Evolutionary conservation across 2,888 invertebrate genomes (phyloP), one percentile per base, ranked within the genome.

Genomic region (Tachina fera): DNA sequence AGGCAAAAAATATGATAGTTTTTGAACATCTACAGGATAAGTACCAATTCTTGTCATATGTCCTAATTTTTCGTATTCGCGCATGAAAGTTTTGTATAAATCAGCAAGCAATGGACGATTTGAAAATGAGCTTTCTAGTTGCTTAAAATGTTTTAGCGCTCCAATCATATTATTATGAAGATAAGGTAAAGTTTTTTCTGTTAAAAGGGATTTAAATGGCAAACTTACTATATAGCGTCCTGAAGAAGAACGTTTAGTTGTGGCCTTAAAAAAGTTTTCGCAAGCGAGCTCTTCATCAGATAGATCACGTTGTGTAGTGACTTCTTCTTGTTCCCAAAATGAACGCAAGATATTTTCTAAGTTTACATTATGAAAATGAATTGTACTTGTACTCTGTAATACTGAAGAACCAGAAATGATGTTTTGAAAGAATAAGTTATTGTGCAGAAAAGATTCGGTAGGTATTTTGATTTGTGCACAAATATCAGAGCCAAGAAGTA

Each of bases 401-500:
- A 41, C 19, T 8, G 22, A n/a, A 8, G n/a, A 41, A n/a, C 60
- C 60, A 61, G 80, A 65, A 3, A 49, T 41, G 1, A n/a, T 65
- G 22, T 77, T 77, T 9, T 49, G 43, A 60, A 78, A 61, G 49
- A 68, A 78, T n/a, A 70, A 13, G 19, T 70, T 51, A 3, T 68
- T 51, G 10, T 43, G 61, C 22, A 63, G 8, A 43, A 58, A 60
- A 22, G 60, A 68, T 11, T 51, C 60, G 31, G 45, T 45, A 47
- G 72, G 80, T 58, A 80, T 74, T n/a, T 67, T 61, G 13, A 79
- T 56, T 45, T 19, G 65, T 9, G 65, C 14, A 6, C 65, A 74
- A n/a, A 67, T 49, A n/a, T 74, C 74, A 3, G 74, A 80, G 6
- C 72, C 74, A 49, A 80, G 74, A 19, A 80, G 65, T 13, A 80